Percentiles rank a stretch among this genome's conserved stretches.
These are phyloP conservation scores for Hyppa rectilinea DNA, from an alignment of 2,888 invertebrate genomes.

Conservation along the genomic window DNA sequence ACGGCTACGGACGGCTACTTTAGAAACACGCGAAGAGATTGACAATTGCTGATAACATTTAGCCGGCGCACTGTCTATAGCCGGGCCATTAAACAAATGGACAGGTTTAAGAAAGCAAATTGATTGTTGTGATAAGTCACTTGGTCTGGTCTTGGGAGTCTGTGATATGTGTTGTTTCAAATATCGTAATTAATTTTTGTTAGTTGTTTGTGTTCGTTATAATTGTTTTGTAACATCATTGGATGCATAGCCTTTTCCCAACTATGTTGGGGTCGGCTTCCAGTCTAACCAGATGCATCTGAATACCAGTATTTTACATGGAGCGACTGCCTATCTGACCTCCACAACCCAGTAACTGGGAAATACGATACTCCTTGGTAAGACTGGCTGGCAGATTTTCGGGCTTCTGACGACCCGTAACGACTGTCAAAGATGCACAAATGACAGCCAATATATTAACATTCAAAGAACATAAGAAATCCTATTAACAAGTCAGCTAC, in stretches of 20 bases:
- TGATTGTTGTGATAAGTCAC: constrained; percentile 88
- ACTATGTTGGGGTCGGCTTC: too few relatives aligned
- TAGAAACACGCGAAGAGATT: constrained; percentile 81
- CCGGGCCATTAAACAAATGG: constrained; percentile 87
- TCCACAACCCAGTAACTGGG: too few relatives aligned
- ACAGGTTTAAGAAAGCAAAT: constrained; percentile 83
- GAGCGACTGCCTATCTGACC: too few relatives aligned
- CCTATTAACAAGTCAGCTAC: constrained; percentile 34
- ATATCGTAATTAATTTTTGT: constrained; percentile 40
- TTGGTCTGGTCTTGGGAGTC: constrained; percentile 72
- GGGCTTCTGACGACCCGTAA: too few relatives aligned
- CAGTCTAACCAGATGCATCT: too few relatives aligned
- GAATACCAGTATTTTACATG: too few relatives aligned
- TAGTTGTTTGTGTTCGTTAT: not conserved
- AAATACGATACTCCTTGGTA: too few relatives aligned
- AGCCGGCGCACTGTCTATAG: constrained; percentile 83
- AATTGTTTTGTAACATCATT: constrained; percentile 23
- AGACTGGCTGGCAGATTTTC: too few relatives aligned
- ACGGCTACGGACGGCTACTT: constrained; percentile 74
- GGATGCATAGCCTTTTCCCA: too few relatives aligned
- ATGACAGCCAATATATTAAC: too few relatives aligned
- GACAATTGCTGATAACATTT: constrained; percentile 88
- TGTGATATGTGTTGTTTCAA: constrained; percentile 37
- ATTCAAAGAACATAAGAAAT: constrained; percentile 25
- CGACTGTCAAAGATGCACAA: too few relatives aligned